phyloP scores from a whole-genome alignment of 2,797 vertebrate genomes.

The Sebastes aleutianus region DNA sequence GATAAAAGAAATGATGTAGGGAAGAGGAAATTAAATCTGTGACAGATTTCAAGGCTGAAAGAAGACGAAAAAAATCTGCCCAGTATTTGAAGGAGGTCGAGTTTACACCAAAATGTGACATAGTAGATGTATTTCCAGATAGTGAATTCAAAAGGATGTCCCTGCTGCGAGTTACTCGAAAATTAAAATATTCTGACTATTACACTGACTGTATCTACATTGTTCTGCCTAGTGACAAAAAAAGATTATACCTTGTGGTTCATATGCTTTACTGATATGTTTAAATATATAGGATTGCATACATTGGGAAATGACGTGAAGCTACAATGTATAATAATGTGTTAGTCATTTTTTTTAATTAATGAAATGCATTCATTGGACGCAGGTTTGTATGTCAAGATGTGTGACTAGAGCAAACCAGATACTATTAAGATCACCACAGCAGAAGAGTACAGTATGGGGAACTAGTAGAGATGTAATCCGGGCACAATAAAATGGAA shows the following conservation, averaged over 20 bases:
- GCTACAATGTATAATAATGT: background rate
- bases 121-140: background rate
- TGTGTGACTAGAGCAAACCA: background rate
- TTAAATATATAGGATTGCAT: background rate
- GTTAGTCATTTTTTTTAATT: background rate
- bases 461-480: background rate
- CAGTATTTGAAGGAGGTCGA: slow-evolving; percentile 5
- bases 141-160: background rate
- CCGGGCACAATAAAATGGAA: background rate
- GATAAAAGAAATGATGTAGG: slow-evolving; percentile 50
- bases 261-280: background rate
- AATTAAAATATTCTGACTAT: background rate
- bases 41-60: slow-evolving; percentile 48
- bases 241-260: background rate
- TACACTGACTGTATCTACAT: background rate
- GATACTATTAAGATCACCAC: background rate
- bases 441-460: background rate
- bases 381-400: background rate
- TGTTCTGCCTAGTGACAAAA: background rate
- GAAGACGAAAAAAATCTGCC: background rate
- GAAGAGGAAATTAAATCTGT: slow-evolving; percentile 50
- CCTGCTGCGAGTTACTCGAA: background rate
- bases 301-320: background rate
- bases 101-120: background rate
- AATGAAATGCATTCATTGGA: background rate